Conservation (phyloP, 2,113 vertebrate genomes). For the Salminus brasiliensis region DNA sequence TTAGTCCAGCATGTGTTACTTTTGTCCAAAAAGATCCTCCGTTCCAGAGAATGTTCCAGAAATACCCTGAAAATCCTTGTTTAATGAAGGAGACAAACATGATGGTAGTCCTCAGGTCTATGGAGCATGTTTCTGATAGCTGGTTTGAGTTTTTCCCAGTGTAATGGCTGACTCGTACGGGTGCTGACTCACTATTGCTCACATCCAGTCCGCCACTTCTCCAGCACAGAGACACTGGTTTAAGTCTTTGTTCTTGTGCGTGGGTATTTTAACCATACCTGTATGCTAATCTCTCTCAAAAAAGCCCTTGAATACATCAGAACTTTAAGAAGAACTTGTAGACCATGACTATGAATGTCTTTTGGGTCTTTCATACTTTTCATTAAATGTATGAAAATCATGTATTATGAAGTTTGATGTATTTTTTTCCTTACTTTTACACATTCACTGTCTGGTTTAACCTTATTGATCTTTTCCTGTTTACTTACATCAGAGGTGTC, state of each 20-base stretch:
- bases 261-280: slow-evolving; percentile 13
- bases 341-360: background rate
- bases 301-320: background rate
- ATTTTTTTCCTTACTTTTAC: slow-evolving; percentile 34
- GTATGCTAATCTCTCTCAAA: slow-evolving; percentile 55
- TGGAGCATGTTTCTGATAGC: slow-evolving; percentile 62
- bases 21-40: slow-evolving; percentile 20
- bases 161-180: slow-evolving; percentile 67
- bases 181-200: slow-evolving; percentile 80
- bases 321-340: slow-evolving; percentile 1
- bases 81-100: slow-evolving; percentile 43
- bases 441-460: background rate
- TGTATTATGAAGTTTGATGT: background rate
- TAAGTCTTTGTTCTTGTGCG: slow-evolving; percentile 52
- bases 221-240: slow-evolving; percentile 54
- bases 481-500: slow-evolving; percentile 51
- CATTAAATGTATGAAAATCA: background rate
- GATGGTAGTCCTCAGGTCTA: slow-evolving; percentile 56
- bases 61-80: slow-evolving; percentile 47
- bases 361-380: too few relatives aligned
- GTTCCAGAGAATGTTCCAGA: slow-evolving; percentile 51
- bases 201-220: slow-evolving; percentile 73
- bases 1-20: slow-evolving; percentile 1
- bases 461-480: slow-evolving; percentile 50
- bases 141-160: slow-evolving; percentile 59